phyloP scores from a whole-genome alignment of 2,797 vertebrate species.

The Oceanodroma leucorhoa region DNA sequence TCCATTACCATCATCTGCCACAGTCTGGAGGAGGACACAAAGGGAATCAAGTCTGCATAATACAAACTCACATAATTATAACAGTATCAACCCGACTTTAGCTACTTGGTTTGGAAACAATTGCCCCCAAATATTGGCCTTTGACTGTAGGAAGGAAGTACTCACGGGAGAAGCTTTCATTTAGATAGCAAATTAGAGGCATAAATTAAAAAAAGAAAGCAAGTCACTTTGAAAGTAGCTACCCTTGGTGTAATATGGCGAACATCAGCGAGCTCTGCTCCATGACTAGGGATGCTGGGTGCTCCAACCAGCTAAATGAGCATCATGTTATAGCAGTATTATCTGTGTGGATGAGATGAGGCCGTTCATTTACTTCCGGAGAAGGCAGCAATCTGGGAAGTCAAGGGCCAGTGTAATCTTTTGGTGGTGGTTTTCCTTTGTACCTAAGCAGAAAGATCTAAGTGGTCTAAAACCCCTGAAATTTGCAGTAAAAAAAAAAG shows the following conservation, averaged over 20 bases:
- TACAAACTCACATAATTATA: not conserved
- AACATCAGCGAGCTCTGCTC: not conserved
- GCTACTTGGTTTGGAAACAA: not conserved
- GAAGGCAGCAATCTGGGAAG: not conserved
- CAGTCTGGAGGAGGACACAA: not conserved
- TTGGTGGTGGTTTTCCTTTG: not conserved
- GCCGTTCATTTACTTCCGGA: not conserved
- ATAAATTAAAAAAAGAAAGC: not conserved
- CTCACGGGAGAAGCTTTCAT: not conserved
- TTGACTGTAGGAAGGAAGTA: not conserved
- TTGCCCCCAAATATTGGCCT: not conserved
- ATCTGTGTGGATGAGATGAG: not conserved
- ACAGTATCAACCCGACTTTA: not conserved
- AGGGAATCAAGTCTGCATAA: not conserved
- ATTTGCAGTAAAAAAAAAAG: not conserved
- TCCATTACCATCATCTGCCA: not conserved
- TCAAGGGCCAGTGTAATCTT: not conserved
- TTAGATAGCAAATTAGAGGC: not conserved
- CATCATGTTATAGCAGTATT: not conserved
- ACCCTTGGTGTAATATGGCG: accelerated
- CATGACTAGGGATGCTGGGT: not conserved
- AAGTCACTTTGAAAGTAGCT: not conserved
- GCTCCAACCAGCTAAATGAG: not conserved
- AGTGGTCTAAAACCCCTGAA: not conserved
- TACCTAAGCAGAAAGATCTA: not conserved